Conservation (phyloP, 1,140 invertebrate genomes). For the Papilio helenus region DNA sequence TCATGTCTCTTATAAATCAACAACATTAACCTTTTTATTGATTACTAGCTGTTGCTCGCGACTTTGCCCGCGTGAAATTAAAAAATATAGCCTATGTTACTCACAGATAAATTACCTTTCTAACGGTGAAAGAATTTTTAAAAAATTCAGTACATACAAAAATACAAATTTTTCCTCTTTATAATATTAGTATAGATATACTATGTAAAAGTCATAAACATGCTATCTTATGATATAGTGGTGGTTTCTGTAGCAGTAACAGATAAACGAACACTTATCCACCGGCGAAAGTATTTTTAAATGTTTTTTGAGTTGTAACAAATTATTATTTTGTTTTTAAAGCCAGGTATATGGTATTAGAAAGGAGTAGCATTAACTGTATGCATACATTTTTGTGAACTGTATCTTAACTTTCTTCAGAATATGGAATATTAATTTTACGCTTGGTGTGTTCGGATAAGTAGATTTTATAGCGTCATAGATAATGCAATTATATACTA, state of each 20-base stretch:
- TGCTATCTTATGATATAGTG: not conserved
- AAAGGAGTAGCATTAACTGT: not conserved
- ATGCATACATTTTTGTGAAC: not conserved
- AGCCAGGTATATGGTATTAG: not conserved
- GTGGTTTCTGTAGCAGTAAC: not conserved
- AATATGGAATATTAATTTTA: not conserved
- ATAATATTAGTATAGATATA: too few relatives aligned
- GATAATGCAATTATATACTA: not conserved
- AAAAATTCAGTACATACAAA: too few relatives aligned
- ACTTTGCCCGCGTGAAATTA: too few relatives aligned
- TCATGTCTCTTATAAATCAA: too few relatives aligned
- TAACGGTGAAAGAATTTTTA: too few relatives aligned
- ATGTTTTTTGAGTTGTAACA: not conserved
- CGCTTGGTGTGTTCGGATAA: not conserved
- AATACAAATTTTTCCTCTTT: too few relatives aligned
- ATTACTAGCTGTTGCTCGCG: too few relatives aligned
- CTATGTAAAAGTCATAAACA: too few relatives aligned
- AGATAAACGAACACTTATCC: not conserved
- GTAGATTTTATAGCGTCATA: too few relatives aligned
- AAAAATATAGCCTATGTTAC: too few relatives aligned
- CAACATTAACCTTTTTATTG: too few relatives aligned
- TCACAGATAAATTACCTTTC: too few relatives aligned
- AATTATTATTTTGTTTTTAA: not conserved
- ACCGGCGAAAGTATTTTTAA: not conserved
- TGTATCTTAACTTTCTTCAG: not conserved